A percentile compares a stretch with the other conserved stretches of the same genome.
phyloP scores from a whole-genome alignment of 2,888 invertebrate genomes.

The Leucozona laternaria region DNA sequence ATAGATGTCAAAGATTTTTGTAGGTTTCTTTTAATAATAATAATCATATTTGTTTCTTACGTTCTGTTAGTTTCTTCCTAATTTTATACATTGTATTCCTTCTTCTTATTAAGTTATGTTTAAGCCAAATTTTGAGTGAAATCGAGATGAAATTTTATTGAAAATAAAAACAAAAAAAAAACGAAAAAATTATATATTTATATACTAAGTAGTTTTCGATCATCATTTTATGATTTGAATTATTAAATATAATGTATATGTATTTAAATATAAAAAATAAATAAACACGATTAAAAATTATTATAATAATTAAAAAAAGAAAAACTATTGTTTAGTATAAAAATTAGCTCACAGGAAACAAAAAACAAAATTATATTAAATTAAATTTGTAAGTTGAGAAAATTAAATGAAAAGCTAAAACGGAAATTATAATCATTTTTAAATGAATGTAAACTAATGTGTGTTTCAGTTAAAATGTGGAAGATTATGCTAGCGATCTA shows the following conservation, averaged over 20 bases:
- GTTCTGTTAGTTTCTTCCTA: slow-evolving; percentile 41
- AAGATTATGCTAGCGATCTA: no score
- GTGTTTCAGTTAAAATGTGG: background rate
- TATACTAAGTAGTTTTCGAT: slow-evolving; percentile 55
- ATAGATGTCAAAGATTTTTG: slow-evolving; percentile 67
- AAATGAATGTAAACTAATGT: slow-evolving; percentile 42
- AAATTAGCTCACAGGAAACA: slow-evolving; percentile 51
- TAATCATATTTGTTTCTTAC: slow-evolving; percentile 32
- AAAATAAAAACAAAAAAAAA: slow-evolving; percentile 6
- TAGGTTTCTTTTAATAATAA: slow-evolving; percentile 34
- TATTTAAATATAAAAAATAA: slow-evolving; percentile 37
- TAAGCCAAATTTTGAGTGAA: slow-evolving; percentile 57
- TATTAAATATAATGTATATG: slow-evolving; percentile 43
- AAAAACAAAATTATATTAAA: slow-evolving; percentile 37
- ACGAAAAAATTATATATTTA: slow-evolving; percentile 63
- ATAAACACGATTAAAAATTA: slow-evolving; percentile 32
- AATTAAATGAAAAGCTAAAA: slow-evolving; percentile 38
- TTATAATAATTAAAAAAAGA: slow-evolving; percentile 37
- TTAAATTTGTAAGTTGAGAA: slow-evolving; percentile 64
- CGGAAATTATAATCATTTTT: slow-evolving; percentile 63
- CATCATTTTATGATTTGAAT: slow-evolving; percentile 48
- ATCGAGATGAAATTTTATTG: slow-evolving; percentile 39
- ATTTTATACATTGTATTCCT: slow-evolving; percentile 40
- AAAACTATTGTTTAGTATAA: slow-evolving; percentile 55
- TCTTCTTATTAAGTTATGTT: slow-evolving; percentile 49